A percentile compares a stretch with the other conserved stretches of the same genome.
Evolutionary conservation across 1,140 invertebrate genomes (phyloP).

Genomic region (Sminthurides bifidus): DNA sequence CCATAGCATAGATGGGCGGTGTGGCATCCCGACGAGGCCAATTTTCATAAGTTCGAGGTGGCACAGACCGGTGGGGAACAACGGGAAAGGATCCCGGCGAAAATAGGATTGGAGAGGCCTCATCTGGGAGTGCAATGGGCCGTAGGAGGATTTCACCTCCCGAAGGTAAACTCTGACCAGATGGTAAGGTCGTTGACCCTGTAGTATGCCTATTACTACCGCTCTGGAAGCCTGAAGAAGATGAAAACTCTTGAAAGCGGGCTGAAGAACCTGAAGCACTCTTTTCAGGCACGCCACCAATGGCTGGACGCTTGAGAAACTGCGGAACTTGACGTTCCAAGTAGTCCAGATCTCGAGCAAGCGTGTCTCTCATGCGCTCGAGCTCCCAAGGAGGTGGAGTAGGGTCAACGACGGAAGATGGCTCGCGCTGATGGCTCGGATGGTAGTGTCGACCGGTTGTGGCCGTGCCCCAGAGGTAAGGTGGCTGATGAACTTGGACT

Average conservation of each 20-base stretch:
- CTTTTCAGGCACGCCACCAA: constrained; percentile 13
- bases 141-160: constrained; percentile 29
- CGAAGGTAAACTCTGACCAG: constrained; percentile 18
- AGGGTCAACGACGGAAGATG: constrained; percentile 17
- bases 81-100: constrained; percentile 8
- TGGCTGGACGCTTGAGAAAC: constrained; percentile 18
- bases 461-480: constrained; percentile 30
- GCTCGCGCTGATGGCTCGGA: too few species aligned
- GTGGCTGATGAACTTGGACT: constrained; percentile 34
- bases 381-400: constrained; percentile 32
- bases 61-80: constrained; percentile 11
- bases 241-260: constrained; percentile 25
- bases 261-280: constrained; percentile 20
- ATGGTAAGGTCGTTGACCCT: constrained; percentile 17
- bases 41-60: constrained; percentile 30
- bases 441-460: constrained; percentile 32
- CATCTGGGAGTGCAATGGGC: constrained; percentile 28
- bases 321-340: constrained; percentile 31
- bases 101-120: constrained; percentile 13
- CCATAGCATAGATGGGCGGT: constrained; percentile 21
- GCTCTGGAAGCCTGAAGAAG: constrained; percentile 31
- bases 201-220: constrained; percentile 31
- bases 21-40: constrained; percentile 26
- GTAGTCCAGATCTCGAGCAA: constrained; percentile 31
- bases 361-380: constrained; percentile 29